These are phyloP conservation scores for Drosophila biarmipes DNA, from an alignment of 1,140 invertebrate species.

Conservation along the genomic window DNA sequence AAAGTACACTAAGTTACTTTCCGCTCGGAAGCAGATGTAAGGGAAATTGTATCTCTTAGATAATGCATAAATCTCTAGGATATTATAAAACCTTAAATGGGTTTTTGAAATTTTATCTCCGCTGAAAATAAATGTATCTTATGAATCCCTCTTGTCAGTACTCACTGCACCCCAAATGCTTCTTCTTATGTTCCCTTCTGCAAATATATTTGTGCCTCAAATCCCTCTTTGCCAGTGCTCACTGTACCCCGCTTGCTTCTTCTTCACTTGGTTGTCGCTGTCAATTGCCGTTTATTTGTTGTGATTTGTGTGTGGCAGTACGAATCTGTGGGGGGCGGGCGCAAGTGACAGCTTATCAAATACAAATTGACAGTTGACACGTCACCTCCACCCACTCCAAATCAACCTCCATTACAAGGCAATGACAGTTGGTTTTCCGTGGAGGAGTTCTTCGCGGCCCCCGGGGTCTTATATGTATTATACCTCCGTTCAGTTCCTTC, in stretches of 20 bases:
- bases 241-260: conserved; percentile 12
- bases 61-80: too few relatives aligned
- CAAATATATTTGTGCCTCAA: neutral
- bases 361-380: conserved; percentile 79
- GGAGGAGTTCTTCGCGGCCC: neutral
- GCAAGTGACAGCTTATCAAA: conserved; percentile 63
- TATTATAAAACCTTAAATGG: too few relatives aligned
- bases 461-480: conserved; percentile 10
- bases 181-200: too few relatives aligned
- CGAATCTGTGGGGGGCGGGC: conserved; percentile 25
- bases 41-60: too few relatives aligned
- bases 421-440: conserved; percentile 39
- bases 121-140: too few relatives aligned
- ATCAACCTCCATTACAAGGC: conserved; percentile 28
- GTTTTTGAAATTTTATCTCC: too few relatives aligned
- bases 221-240: neutral
- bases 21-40: too few relatives aligned
- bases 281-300: conserved; percentile 79
- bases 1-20: too few relatives aligned
- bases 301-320: conserved; percentile 64
- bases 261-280: conserved; percentile 66
- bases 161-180: too few relatives aligned
- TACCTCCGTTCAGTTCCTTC: conserved; percentile 7
- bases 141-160: too few relatives aligned
- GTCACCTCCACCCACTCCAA: conserved; percentile 30